Evolutionary conservation across 2,888 invertebrate species (phyloP), one percentile per base, ranked within the genome.

Genomic region (Actias luna): DNA sequence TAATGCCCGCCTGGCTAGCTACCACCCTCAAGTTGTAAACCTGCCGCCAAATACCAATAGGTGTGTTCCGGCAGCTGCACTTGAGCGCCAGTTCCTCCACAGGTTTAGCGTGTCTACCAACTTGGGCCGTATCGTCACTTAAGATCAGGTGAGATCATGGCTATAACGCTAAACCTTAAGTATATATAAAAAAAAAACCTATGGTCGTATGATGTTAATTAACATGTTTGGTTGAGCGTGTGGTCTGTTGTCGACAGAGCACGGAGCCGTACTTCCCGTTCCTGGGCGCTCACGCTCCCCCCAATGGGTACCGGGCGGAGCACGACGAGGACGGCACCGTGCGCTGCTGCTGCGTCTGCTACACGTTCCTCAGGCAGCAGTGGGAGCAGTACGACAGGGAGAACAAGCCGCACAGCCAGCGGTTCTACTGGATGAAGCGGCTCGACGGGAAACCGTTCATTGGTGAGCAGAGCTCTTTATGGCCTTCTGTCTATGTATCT

Each of bases 401-500:
- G 77, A 95, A 95, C 80, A 96, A 97, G 73, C 98, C 98, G 0
- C 96, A 97, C 83, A 94, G 95, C 69, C 97, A 98, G 84, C 93
- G 98, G 62, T 94, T 98, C 78, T 98, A 98, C 82, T 98, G 98
- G 96, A 93, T 98, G 91, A 98, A 98, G 87, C 93, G 98, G 73
- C 95, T 96, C 72, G 98, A 98, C 81, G 97, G 98, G 78, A 97
- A 98, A 67, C 96, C 96, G 0, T 98, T 96, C 77, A 98, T 97
- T 33, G 94, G 93, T 93, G 67, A 91, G 91, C 18, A 27, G 22
- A 3, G 1, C 4, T 46, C 25, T n/a, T n/a, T n/a, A n/a, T n/a
- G n/a, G n/a, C n/a, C n/a, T n/a, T n/a, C n/a, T n/a, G n/a, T n/a
- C n/a, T n/a, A n/a, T n/a, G n/a, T n/a, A n/a, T n/a, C n/a, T n/a